Conservation (phyloP, 1,140 invertebrate genomes). For the Neodiprion lecontei region DNA sequence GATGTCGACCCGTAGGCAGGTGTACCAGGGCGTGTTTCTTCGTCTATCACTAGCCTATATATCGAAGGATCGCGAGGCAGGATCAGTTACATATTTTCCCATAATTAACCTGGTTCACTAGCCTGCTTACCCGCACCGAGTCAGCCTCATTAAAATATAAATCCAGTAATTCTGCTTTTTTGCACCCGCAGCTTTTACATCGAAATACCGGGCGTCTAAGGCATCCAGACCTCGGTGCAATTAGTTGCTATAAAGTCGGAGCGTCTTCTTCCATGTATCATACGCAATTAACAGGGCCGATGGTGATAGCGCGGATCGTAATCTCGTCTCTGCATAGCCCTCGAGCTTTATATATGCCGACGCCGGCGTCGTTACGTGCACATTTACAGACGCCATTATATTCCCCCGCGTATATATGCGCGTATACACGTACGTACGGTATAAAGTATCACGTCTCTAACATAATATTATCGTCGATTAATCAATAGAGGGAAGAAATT, state of each 20-base stretch:
- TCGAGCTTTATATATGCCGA: background rate
- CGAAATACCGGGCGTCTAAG: too few relatives aligned
- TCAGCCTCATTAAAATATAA: background rate
- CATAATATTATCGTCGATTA: background rate
- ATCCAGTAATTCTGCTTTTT: background rate
- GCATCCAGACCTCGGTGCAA: background rate
- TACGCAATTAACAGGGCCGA: constrained; percentile 4
- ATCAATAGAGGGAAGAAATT: background rate
- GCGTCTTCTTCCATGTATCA: constrained; percentile 1
- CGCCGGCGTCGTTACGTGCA: background rate
- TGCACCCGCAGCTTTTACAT: too few relatives aligned
- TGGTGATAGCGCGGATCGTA: constrained; percentile 4
- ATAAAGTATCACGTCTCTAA: background rate
- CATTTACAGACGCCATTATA: too few relatives aligned
- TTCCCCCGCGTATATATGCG: too few relatives aligned
- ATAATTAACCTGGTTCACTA: constrained; percentile 5
- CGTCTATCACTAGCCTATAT: too few relatives aligned
- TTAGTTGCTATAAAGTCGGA: constrained; percentile 1
- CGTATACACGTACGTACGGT: too few relatives aligned
- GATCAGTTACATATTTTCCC: background rate
- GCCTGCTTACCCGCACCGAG: background rate
- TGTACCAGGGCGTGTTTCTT: too few relatives aligned
- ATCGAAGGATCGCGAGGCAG: too few relatives aligned
- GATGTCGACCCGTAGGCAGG: too few relatives aligned
- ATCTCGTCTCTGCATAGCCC: background rate